phyloP scores from a whole-genome alignment of 2,113 vertebrate species.

The Chitala chitala region DNA sequence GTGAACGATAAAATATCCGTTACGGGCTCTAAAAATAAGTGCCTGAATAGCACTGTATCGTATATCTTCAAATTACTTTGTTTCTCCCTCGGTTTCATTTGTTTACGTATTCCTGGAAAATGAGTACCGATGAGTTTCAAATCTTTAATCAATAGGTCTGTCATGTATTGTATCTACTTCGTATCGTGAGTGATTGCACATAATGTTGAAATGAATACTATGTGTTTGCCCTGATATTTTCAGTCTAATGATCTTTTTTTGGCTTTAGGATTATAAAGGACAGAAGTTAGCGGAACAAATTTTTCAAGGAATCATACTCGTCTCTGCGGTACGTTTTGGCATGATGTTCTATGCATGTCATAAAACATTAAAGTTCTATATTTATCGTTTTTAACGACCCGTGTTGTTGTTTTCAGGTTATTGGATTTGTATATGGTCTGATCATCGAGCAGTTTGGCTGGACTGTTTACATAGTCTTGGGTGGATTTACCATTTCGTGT shows the following conservation, averaged over 20 bases:
- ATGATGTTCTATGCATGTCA: not conserved
- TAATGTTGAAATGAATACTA: not conserved
- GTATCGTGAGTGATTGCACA: not conserved
- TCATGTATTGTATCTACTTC: not conserved
- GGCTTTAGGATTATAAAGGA: constrained; percentile 86
- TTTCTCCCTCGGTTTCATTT: not conserved
- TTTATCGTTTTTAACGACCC: not conserved
- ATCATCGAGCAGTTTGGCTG: constrained; percentile 89
- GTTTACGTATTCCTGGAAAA: not conserved
- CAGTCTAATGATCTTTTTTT: not conserved
- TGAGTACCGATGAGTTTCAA: not conserved
- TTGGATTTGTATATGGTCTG: constrained; percentile 88
- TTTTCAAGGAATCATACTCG: constrained; percentile 91
- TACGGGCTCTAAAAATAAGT: not conserved
- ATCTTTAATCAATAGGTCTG: not conserved
- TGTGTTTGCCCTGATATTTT: not conserved
- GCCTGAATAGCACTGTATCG: not conserved
- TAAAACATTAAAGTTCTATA: too few species aligned
- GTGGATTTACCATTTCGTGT: constrained; percentile 83
- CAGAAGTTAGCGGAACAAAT: constrained; percentile 96
- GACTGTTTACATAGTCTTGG: constrained; percentile 93
- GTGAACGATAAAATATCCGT: not conserved
- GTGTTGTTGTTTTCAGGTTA: constrained; percentile 59
- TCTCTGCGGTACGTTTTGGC: constrained; percentile 79
- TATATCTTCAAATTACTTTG: not conserved